Evolutionary conservation across 1,140 invertebrate species (phyloP).

Genomic region (Cyrtorhinus lividipennis): DNA sequence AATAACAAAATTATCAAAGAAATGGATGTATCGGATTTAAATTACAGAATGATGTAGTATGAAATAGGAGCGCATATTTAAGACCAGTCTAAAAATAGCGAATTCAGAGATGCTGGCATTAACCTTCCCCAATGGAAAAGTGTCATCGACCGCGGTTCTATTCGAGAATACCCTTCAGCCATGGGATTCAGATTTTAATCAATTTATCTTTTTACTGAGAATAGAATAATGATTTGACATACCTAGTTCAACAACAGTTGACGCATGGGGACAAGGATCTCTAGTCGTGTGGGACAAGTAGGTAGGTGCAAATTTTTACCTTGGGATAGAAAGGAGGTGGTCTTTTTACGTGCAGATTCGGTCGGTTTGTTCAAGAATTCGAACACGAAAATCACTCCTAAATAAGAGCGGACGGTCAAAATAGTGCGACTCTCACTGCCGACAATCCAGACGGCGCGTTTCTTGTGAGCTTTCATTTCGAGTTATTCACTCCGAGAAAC

Average conservation of each 20-base stretch:
- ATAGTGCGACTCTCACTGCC: not conserved
- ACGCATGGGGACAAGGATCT: no score
- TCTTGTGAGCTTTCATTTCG: not conserved
- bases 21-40: not conserved
- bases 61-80: not conserved
- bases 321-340: no score
- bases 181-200: no score
- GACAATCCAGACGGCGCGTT: not conserved
- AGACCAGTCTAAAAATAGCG: not conserved
- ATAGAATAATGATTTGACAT: no score
- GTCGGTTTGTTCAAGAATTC: not conserved
- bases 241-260: no score
- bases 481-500: not conserved
- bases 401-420: not conserved
- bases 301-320: no score
- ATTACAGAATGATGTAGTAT: not conserved
- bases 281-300: no score
- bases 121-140: conserved; percentile 5
- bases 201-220: no score
- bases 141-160: not conserved
- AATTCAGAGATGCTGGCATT: not conserved
- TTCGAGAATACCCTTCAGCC: no score
- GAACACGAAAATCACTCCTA: not conserved
- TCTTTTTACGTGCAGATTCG: no score
- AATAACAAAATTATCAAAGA: not conserved